Evolutionary conservation across 2,113 vertebrate genomes (phyloP), one percentile per base, ranked within the genome.

Genomic region (Bubalus kerabau): DNA sequence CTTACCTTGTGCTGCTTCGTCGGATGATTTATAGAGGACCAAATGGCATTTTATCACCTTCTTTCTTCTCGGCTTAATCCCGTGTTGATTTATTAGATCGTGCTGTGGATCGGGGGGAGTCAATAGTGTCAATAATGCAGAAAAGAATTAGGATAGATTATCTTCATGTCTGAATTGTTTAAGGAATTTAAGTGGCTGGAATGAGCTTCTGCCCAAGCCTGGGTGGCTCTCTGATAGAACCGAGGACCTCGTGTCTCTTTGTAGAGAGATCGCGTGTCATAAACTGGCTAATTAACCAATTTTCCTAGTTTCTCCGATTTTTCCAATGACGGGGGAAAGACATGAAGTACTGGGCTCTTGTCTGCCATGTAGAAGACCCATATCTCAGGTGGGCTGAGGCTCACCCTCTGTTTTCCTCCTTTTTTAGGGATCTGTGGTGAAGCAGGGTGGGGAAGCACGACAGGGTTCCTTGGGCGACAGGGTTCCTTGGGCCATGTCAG

Each of bases 71-170:
- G 97, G 96, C 98, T 99, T 98, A 98, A 98, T 99, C 98, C 97
- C 94, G 32, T 0, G 10, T 98, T 98, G 98, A 99, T 99, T 98
- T 98, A 98, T 98, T 98, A 98, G 98, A 97, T 98, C 54, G 94
- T 92, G 56, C 98, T 98, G 96, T 96, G 98, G 97, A 96, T 98
- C 95, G 91, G 92, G 93, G 97, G 87, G 40, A 94, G 94, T 98
- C 98, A 67, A 98, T 98, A 97, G 96, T 98, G 98, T 98, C 98
- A 98, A 98, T 99, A 98, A 97, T 6, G 46, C 97, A 98, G 97
- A 67, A 98, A 98, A 98, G 96, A 98, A 98, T 98, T 98, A 99
- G 97, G 98, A 96, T 97, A 98, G 98, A 98, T 99, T 97, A 98
- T 98, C 89, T 92, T 97, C 96, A 94, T 90, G 97, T 98, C 98